Evolutionary conservation across 2,888 invertebrate species (phyloP), one percentile per base, ranked within the genome.

Genomic region (Microdon myrmicae): DNA sequence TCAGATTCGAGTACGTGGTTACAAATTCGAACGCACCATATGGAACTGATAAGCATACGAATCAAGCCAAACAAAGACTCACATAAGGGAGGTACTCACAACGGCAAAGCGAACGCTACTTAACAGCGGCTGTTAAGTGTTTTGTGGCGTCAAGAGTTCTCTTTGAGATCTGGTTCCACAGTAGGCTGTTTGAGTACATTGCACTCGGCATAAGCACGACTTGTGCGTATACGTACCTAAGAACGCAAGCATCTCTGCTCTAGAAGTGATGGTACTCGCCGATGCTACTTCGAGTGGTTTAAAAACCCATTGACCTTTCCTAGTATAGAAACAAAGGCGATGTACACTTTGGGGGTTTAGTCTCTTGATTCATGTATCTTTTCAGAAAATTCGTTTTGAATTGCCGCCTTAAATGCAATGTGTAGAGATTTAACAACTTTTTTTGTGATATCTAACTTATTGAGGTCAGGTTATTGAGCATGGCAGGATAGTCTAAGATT

Each of bases 221-320:
- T 20, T 1, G 37, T n/a, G 17, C 47, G 16, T 25, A n/a, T 7
- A 4, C 4, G 12, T 8, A 10, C 9, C 13, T 8, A 8, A 43
- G 10, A 14, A 10, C 20, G 4, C 9, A 14, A 38, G 39, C 14
- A 20, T 35, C 12, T 39, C 37, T 23, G 29, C 29, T 35, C 20
- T 23, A 44, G 48, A 13, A 16, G 23, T 38, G 31, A 45, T 20
- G 34, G 13, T 20, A 32, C 32, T 16, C 23, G 13, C 32, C 44
- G 20, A 12, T 32, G 29, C 8, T 17, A 22, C 16, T 22, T 48
- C 34, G 31, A 29, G 58, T 58, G 64, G 41, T 41, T 56, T 58
- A 29, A 49, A 58, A 45, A 64, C 64, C 64, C 64, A 58, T 58
- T 64, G 47, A 58, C 64, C 64, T 58, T 64, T 43, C 26, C n/a